These are phyloP conservation scores for Clarias platycephalus DNA, from an alignment of 2,797 vertebrate species.

Conservation along the genomic window DNA sequence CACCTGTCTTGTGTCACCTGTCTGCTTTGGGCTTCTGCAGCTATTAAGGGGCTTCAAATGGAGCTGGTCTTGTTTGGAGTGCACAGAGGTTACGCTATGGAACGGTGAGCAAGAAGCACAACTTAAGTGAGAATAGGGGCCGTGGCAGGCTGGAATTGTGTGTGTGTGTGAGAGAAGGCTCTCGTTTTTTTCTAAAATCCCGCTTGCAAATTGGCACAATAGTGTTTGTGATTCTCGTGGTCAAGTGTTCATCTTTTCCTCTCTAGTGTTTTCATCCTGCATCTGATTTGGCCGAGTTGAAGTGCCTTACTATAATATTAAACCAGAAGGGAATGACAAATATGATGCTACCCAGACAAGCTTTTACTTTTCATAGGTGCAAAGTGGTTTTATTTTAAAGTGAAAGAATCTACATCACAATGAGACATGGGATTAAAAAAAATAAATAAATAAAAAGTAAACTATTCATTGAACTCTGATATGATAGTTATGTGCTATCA, in stretches of 20 bases:
- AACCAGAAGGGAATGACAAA: slow-evolving; percentile 1
- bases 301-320: background rate
- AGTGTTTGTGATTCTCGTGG: background rate
- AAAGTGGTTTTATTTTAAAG: background rate
- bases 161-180: background rate
- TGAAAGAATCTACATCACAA: background rate
- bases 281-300: slow-evolving; percentile 66
- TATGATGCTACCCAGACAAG: background rate
- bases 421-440: background rate
- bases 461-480: background rate
- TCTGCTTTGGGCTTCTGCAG: slow-evolving; percentile 76
- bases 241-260: slow-evolving; percentile 2
- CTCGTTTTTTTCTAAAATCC: background rate
- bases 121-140: slow-evolving; percentile 65
- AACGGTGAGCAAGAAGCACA: slow-evolving; percentile 70
- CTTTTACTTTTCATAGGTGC: background rate
- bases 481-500: background rate
- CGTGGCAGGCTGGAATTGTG: slow-evolving; percentile 53
- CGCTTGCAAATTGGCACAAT: background rate
- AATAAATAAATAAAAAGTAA: background rate
- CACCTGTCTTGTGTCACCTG: slow-evolving; percentile 81
- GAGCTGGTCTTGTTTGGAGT: slow-evolving; percentile 74
- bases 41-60: slow-evolving; percentile 73
- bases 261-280: slow-evolving; percentile 61
- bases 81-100: slow-evolving; percentile 66